phyloP scores from a whole-genome alignment of 37 sponge, comb jelly and placozoan species.

The Chondrilla cf. caribensis region DNA sequence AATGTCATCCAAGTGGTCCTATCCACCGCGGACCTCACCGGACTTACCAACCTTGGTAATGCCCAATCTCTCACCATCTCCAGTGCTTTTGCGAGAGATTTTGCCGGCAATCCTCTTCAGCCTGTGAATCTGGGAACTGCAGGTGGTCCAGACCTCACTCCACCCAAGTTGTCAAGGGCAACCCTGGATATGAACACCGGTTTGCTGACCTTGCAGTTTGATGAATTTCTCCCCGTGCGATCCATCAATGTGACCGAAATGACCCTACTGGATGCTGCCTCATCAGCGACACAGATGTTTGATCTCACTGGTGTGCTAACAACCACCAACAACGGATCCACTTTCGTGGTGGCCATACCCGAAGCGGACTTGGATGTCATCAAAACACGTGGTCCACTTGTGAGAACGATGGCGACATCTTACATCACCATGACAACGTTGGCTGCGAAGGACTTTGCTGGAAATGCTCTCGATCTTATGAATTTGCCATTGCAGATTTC shows the following conservation, averaged over 20 bases:
- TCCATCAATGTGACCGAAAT: constrained; percentile 16
- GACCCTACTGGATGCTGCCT: constrained; percentile 43
- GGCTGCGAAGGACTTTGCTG: constrained; percentile 50
- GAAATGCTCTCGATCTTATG: constrained; percentile 34
- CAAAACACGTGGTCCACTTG: constrained; percentile 57
- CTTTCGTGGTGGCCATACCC: constrained; percentile 46
- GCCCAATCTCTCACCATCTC: constrained; percentile 39
- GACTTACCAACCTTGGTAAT: constrained; percentile 21
- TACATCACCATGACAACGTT: constrained; percentile 29
- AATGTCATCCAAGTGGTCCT: constrained; percentile 39
- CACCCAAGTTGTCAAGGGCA: constrained; percentile 36
- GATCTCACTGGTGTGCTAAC: constrained; percentile 28
- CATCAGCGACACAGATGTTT: constrained; percentile 20
- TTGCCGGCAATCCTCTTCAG: constrained; percentile 35
- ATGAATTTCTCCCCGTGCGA: constrained; percentile 30
- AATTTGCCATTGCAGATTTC: neutral
- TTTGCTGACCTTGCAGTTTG: constrained; percentile 45
- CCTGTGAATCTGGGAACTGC: constrained; percentile 27
- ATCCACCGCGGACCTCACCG: neutral
- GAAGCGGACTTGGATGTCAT: constrained; percentile 59
- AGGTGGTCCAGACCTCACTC: constrained; percentile 21
- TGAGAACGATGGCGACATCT: constrained; percentile 21
- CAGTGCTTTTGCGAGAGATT: constrained; percentile 50
- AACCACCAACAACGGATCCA: constrained; percentile 51
- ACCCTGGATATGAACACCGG: constrained; percentile 56